Conservation (phyloP, 2,113 vertebrate genomes). For the Trichomycterus rosablanca region DNA sequence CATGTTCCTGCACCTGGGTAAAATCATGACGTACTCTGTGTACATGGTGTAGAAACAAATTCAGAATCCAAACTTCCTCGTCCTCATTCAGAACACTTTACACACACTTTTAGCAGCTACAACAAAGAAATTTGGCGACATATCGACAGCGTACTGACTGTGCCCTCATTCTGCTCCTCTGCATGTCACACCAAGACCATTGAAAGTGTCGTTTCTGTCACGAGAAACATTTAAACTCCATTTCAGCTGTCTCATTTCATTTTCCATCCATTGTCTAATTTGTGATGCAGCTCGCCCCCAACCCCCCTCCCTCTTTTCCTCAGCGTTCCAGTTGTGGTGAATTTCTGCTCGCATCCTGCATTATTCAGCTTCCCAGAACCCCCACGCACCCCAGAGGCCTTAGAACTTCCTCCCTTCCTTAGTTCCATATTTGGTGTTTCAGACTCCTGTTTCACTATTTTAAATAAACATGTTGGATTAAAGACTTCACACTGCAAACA, state of each 20-base stretch:
- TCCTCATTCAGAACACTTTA: too few relatives aligned
- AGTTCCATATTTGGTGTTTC: conserved; percentile 44
- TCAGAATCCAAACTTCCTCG: too few relatives aligned
- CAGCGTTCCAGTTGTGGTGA: conserved; percentile 3
- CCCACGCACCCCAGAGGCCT: conserved; percentile 26
- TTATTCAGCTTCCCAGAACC: conserved; percentile 45
- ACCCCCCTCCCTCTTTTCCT: conserved; percentile 5
- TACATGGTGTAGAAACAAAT: too few relatives aligned
- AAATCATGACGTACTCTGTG: too few relatives aligned
- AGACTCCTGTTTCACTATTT: conserved; percentile 37
- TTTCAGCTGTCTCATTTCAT: conserved; percentile 44
- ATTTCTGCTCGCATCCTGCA: conserved; percentile 25
- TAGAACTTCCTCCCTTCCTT: conserved; percentile 16
- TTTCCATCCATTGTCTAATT: conserved; percentile 36
- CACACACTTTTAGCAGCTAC: not conserved
- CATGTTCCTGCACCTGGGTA: too few relatives aligned
- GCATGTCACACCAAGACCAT: conserved; percentile 27
- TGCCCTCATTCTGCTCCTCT: too few relatives aligned
- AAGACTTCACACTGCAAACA: conserved; percentile 37
- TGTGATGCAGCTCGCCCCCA: conserved; percentile 20
- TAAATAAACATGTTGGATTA: conserved; percentile 29
- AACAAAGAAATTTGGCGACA: too few relatives aligned
- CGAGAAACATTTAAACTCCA: conserved; percentile 6
- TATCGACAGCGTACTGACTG: too few relatives aligned
- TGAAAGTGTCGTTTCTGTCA: conserved; percentile 14